Conservation (phyloP, 2,888 invertebrate species). For the Argyra leucocephala region DNA sequence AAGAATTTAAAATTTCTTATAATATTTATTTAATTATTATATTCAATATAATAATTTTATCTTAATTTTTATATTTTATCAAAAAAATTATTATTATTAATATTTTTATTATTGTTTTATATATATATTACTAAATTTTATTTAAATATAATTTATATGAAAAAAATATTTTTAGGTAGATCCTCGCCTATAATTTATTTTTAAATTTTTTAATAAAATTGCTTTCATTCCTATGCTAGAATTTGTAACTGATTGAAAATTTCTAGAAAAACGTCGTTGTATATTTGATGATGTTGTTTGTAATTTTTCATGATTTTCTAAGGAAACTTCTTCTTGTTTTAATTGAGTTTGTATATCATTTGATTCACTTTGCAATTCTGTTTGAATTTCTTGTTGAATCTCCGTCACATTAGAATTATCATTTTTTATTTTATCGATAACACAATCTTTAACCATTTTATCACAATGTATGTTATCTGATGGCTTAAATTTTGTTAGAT, state of each 20-base stretch:
- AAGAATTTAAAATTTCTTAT: too few species aligned
- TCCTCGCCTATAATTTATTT: neutral
- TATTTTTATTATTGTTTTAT: neutral
- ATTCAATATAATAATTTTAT: too few species aligned
- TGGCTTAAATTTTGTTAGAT: neutral
- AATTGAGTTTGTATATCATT: neutral
- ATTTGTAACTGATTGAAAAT: neutral
- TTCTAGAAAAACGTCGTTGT: neutral
- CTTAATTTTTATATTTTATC: too few species aligned
- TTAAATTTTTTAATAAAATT: constrained; percentile 3
- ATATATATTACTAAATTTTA: neutral
- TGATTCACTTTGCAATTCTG: neutral
- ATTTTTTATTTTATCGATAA: neutral
- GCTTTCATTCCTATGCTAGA: neutral
- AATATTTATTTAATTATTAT: too few species aligned
- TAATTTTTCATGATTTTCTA: neutral
- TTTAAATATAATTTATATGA: neutral
- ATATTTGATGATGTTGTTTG: neutral
- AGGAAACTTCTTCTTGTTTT: neutral
- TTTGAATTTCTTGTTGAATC: neutral
- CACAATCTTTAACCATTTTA: neutral
- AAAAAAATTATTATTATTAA: neutral
- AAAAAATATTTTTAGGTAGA: neutral
- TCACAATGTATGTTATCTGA: neutral
- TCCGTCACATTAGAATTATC: neutral